Base-by-base conservation (phyloP, 1,140 invertebrate species). In the Ips nitidus region DNA sequence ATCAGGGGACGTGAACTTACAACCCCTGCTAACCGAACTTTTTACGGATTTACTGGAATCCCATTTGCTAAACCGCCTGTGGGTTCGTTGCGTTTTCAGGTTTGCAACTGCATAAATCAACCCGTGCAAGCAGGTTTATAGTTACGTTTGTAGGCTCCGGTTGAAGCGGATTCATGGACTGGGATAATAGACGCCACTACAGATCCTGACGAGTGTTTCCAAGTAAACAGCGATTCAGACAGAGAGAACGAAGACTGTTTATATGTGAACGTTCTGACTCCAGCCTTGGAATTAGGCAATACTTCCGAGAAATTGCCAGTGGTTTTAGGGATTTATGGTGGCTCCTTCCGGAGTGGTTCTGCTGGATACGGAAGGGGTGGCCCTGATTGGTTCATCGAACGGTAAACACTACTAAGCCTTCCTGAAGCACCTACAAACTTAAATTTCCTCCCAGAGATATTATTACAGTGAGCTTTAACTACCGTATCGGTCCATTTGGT, bases 381-480 rank as follows among this genome's bases (percentile, higher is more conserved):
- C 43, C 67, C 71, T 4, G 66, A 58, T 39, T 72, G 63, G 57
- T 52, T 72, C 5, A 5, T 72, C 1, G 66, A 72, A 57, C 43
- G 68, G 22, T 22, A 22, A 22, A 22, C 22, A 22, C 22, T 22
- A 22, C 22, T 22, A 38, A 47, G 57, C 36, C 41, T 66, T 8
- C 4, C 62, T 42, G 37, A 22, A 22, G 22, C 52, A 40, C 39
- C 60, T 41, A 43, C 59, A 55, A 6, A 3, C 4, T 7, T 59
- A 38, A 68, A 68, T 4, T 68, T 22, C 22, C 22, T 22, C 22
- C 22, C 22, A 22, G 22, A 38, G 80, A 83, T 41, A 75, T 84
- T 7, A 79, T 87, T 8, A 78, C 86, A 1, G 82, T 87, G 36
- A 83, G 81, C 3, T 72, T 72, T 40, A 72, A 72, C 41, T 72